Percentiles rank a stretch among this genome's conserved stretches.
phyloP scores from a whole-genome alignment of 1,140 invertebrate species.

The Maconellicoccus hirsutus region DNA sequence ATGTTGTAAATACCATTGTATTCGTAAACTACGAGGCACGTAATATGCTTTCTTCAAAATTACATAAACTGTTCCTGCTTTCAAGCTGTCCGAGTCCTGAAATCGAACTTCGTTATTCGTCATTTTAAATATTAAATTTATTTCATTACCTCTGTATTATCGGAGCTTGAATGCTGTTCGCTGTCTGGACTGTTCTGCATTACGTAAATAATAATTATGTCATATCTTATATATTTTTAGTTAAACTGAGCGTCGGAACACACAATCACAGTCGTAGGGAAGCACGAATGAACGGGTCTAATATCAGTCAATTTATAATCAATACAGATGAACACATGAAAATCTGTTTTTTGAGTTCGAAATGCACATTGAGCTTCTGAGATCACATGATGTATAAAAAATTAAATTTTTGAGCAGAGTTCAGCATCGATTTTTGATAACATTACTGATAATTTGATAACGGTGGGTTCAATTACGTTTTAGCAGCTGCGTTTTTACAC shows the following conservation, averaged over 20 bases:
- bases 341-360: too few relatives aligned
- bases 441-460: too few relatives aligned
- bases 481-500: too few relatives aligned
- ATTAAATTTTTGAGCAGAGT: too few relatives aligned
- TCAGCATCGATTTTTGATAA: too few relatives aligned
- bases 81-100: constrained; percentile 25
- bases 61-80: constrained; percentile 51
- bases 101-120: constrained; percentile 5
- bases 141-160: neutral
- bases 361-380: too few relatives aligned
- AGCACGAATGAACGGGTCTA: neutral
- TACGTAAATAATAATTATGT: neutral
- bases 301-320: too few relatives aligned
- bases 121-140: too few relatives aligned
- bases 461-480: too few relatives aligned
- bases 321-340: neutral
- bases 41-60: constrained; percentile 61
- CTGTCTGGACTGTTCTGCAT: neutral
- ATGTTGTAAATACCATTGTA: constrained; percentile 62
- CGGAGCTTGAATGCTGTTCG: neutral
- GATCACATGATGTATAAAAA: too few relatives aligned
- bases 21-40: constrained; percentile 59
- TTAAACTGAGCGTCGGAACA: neutral
- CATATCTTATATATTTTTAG: neutral
- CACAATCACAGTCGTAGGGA: neutral